Conservation (phyloP, 2,113 vertebrate genomes). For the Hemibates koningsi region DNA sequence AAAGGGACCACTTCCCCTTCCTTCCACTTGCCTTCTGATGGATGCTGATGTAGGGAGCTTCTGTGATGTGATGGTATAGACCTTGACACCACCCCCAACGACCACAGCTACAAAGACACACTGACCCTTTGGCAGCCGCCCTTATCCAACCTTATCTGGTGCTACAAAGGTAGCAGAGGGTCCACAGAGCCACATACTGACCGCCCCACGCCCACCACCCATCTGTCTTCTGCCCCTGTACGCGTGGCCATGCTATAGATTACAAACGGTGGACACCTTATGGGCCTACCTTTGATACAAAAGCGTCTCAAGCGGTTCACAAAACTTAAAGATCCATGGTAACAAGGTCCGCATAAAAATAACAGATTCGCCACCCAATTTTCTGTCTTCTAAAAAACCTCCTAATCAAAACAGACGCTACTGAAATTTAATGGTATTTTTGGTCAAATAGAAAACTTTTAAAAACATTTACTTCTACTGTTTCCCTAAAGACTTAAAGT, state of each 20-base stretch:
- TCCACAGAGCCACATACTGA: conserved; percentile 12
- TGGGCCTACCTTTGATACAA: conserved; percentile 11
- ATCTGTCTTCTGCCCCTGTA: conserved; percentile 60
- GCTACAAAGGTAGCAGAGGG: conserved; percentile 33
- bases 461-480: neutral
- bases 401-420: neutral
- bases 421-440: neutral
- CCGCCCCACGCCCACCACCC: conserved; percentile 49
- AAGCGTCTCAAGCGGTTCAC: neutral
- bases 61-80: conserved; percentile 32
- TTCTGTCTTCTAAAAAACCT: neutral
- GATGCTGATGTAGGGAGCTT: conserved; percentile 37
- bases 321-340: neutral
- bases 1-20: conserved; percentile 70
- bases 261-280: neutral
- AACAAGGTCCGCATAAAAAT: neutral
- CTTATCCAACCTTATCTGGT: conserved; percentile 51
- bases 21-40: conserved; percentile 61
- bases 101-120: conserved; percentile 26
- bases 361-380: neutral
- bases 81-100: conserved; percentile 42
- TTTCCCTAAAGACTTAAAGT: neutral
- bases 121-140: conserved; percentile 33
- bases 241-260: conserved; percentile 50
- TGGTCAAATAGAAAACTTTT: neutral